Evolutionary conservation across 2,888 invertebrate genomes (phyloP).

Genomic region (Leptothorax acervorum): DNA sequence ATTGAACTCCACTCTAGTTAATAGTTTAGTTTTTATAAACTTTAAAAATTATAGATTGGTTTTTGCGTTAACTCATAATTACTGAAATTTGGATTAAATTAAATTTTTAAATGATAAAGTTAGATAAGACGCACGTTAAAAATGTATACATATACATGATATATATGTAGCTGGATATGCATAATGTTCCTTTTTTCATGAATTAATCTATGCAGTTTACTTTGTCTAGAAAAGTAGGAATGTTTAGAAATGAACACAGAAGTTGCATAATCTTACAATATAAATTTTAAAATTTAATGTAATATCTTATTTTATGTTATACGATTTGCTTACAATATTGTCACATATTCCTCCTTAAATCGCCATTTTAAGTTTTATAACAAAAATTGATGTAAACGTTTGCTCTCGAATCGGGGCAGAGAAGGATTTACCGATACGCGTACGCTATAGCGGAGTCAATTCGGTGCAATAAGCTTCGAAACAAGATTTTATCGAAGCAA

Average conservation of each 20-base stretch:
- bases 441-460: conserved; percentile 76
- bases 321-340: neutral
- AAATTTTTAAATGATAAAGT: too few relatives aligned
- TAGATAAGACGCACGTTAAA: too few relatives aligned
- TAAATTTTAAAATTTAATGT: neutral
- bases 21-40: too few relatives aligned
- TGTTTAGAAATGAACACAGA: neutral
- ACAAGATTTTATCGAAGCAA: conserved; percentile 80
- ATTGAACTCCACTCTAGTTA: too few relatives aligned
- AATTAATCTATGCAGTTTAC: neutral
- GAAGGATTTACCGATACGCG: conserved; percentile 73
- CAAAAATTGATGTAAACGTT: conserved; percentile 45
- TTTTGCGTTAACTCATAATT: neutral
- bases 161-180: too few relatives aligned
- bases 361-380: conserved; percentile 22
- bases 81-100: neutral
- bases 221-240: neutral
- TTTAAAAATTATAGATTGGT: too few relatives aligned
- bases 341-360: neutral
- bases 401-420: conserved; percentile 55
- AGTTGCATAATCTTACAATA: neutral
- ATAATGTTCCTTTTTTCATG: too few relatives aligned
- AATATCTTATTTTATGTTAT: conserved; percentile 3
- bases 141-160: too few relatives aligned
- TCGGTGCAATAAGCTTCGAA: conserved; percentile 79